These are phyloP conservation scores for Xestoiulus laeticollis DNA, from an alignment of 2,888 invertebrate species.

Conservation along the genomic window DNA sequence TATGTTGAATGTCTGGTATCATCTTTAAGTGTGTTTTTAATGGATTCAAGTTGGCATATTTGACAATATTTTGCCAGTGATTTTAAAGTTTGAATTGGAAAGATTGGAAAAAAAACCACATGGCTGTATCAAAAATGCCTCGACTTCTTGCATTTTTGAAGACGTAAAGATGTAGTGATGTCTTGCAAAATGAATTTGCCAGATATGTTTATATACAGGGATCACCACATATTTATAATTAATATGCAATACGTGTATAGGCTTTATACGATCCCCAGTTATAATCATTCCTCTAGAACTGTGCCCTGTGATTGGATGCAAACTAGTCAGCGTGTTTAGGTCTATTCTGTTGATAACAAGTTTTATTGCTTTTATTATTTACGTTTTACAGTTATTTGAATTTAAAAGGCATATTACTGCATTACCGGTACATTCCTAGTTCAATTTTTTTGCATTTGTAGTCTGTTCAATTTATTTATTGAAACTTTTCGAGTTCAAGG, in stretches of 20 bases:
- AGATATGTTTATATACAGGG: neutral
- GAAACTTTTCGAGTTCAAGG: too few relatives aligned
- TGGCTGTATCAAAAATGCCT: too few relatives aligned
- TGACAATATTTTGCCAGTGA: too few relatives aligned
- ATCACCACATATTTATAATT: neutral
- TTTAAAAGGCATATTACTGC: neutral
- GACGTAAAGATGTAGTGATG: neutral
- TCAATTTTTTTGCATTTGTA: neutral
- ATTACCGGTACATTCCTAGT: neutral
- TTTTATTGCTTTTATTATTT: neutral
- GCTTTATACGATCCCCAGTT: neutral
- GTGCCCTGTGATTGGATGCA: conserved; percentile 1
- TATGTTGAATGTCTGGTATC: too few relatives aligned
- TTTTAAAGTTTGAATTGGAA: too few relatives aligned
- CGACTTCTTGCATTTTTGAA: too few relatives aligned
- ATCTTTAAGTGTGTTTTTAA: too few relatives aligned
- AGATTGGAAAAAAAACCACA: too few relatives aligned
- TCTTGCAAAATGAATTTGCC: neutral
- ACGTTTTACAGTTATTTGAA: neutral
- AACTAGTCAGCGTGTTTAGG: neutral
- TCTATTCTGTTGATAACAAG: neutral
- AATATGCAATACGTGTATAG: neutral
- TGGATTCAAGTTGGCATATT: too few relatives aligned
- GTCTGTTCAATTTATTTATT: neutral
- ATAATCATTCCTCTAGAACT: neutral